Conservation (phyloP, 2,113 vertebrate species). For the Psittacula cyanocephala region DNA sequence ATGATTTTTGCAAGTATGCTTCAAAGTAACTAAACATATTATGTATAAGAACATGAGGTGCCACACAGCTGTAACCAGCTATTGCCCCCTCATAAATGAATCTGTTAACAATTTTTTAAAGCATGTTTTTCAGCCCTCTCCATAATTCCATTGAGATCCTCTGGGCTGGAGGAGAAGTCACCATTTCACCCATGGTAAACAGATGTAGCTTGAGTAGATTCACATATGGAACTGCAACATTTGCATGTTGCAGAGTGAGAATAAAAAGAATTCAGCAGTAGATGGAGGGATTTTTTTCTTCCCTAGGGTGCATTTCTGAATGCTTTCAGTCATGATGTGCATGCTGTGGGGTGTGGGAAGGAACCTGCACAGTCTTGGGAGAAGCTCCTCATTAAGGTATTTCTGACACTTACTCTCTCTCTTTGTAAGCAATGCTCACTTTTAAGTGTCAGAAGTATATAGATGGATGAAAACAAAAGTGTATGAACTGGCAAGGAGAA, state of each 20-base stretch:
- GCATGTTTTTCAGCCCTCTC: neutral
- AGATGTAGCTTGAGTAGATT: neutral
- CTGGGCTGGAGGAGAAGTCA: neutral
- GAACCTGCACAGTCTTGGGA: neutral
- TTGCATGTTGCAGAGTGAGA: neutral
- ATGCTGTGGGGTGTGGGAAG: neutral
- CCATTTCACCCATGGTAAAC: neutral
- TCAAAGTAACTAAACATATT: conserved; percentile 9
- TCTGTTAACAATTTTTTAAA: conserved; percentile 27
- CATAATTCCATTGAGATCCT: neutral
- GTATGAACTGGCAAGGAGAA: neutral
- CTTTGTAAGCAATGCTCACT: neutral
- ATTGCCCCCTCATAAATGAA: neutral
- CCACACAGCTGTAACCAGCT: neutral
- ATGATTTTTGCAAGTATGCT: conserved; percentile 2
- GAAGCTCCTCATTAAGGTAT: neutral
- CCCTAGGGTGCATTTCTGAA: neutral
- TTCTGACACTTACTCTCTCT: neutral
- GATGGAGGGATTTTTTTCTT: neutral
- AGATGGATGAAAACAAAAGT: neutral
- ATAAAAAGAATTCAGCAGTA: neutral
- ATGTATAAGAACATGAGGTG: neutral
- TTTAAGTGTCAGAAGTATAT: neutral
- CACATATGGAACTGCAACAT: neutral
- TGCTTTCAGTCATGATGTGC: neutral